These are phyloP conservation scores for Sialia sialis DNA, from an alignment of 2,113 vertebrate genomes.

Conservation along the genomic window DNA sequence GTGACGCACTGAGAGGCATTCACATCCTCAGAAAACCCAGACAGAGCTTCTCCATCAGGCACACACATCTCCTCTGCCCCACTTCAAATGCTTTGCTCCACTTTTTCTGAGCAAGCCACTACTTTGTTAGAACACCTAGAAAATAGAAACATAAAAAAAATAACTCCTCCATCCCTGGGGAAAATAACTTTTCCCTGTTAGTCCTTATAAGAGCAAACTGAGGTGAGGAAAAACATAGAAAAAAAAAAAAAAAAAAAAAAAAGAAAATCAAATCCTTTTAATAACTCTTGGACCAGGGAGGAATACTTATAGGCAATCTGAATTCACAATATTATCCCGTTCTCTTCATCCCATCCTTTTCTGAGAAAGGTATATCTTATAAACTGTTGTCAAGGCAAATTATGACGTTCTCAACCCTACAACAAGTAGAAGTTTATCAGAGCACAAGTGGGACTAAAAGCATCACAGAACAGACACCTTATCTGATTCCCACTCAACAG, in stretches of 20 bases:
- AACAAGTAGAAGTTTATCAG: neutral
- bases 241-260: neutral
- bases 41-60: neutral
- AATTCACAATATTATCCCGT: neutral
- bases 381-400: neutral
- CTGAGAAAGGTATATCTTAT: neutral
- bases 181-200: neutral
- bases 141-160: neutral
- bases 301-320: neutral
- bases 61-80: fast-evolving
- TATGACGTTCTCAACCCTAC: neutral
- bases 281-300: neutral
- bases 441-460: neutral
- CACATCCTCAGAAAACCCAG: neutral
- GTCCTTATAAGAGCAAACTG: neutral
- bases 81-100: neutral
- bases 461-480: neutral
- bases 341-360: neutral
- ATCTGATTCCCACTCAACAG: neutral
- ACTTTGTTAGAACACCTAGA: neutral
- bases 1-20: fast-evolving
- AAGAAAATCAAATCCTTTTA: neutral
- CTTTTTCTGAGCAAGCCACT: neutral
- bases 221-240: neutral
- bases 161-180: neutral